phyloP scores from a whole-genome alignment of 2,888 invertebrate genomes.

The Hypena proboscidalis region DNA sequence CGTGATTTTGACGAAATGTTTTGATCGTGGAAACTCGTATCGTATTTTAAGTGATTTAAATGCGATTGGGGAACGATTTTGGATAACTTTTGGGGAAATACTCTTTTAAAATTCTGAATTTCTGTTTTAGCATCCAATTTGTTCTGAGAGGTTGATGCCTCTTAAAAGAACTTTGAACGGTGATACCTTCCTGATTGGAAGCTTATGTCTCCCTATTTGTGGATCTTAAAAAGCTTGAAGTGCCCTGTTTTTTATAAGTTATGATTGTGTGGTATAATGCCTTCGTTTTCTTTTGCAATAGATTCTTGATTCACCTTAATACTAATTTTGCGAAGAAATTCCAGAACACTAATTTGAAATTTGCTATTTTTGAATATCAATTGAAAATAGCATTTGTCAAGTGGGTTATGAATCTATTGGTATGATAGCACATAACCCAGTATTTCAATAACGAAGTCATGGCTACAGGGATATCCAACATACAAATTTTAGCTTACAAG shows the following conservation, averaged over 20 bases:
- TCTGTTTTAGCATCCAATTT: slow-evolving; percentile 47
- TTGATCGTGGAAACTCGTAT: slow-evolving; percentile 66
- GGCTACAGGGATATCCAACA: too few species aligned
- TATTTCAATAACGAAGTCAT: too few species aligned
- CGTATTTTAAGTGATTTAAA: slow-evolving; percentile 64
- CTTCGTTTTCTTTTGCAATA: slow-evolving; percentile 15
- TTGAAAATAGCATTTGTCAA: too few species aligned
- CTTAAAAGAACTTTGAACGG: slow-evolving; percentile 43
- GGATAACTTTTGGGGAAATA: slow-evolving; percentile 37
- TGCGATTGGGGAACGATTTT: slow-evolving; percentile 62
- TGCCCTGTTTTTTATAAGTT: slow-evolving; percentile 25
- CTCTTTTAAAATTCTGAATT: slow-evolving; percentile 33
- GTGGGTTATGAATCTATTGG: too few species aligned
- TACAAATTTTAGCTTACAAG: too few species aligned
- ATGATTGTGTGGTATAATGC: slow-evolving; percentile 23
- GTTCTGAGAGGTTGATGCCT: slow-evolving; percentile 31
- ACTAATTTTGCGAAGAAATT: too few species aligned
- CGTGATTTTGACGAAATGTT: slow-evolving; percentile 62
- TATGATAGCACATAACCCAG: too few species aligned
- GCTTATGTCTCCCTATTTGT: slow-evolving; percentile 40
- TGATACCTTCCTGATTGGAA: slow-evolving; percentile 35
- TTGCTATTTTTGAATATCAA: too few species aligned
- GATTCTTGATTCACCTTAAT: too few species aligned
- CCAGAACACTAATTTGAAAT: too few species aligned
- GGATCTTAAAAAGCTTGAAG: slow-evolving; percentile 26